Evolutionary conservation across 2,888 invertebrate genomes (phyloP).

Genomic region (Ormyrus labotus): DNA sequence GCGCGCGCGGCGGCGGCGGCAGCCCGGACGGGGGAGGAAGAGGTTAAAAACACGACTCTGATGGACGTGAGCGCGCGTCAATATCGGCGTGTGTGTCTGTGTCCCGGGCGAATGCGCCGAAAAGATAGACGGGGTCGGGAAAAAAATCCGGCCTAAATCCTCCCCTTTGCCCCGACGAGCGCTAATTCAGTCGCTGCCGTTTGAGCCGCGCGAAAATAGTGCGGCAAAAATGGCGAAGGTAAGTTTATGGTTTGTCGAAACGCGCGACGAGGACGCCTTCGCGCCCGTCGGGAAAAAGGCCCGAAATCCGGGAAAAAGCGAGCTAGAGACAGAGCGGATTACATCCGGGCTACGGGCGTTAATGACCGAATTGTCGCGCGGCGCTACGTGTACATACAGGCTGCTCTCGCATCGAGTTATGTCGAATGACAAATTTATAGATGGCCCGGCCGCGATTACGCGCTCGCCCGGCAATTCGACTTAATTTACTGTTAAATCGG

Average conservation of each 20-base stretch:
- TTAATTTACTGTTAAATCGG: constrained; percentile 56
- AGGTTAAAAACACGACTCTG: constrained; percentile 1
- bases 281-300: neutral
- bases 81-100: neutral
- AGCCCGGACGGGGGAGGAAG: neutral
- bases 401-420: constrained; percentile 7
- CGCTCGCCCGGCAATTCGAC: constrained; percentile 54
- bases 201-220: neutral
- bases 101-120: neutral
- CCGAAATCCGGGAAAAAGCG: constrained; percentile 2
- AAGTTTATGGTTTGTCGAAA: neutral
- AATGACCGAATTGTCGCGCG: constrained; percentile 42
- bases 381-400: neutral
- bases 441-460: constrained; percentile 62
- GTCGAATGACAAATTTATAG: constrained; percentile 49
- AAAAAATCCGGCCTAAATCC: too few relatives aligned
- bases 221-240: neutral
- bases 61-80: neutral
- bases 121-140: too few relatives aligned
- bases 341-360: constrained; percentile 12
- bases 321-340: neutral
- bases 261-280: too few relatives aligned
- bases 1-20: neutral
- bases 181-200: too few relatives aligned
- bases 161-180: too few relatives aligned